Percentiles rank a stretch among this genome's conserved stretches.
Evolutionary conservation across 1,140 invertebrate genomes (phyloP).

Genomic region (Drosophila persimilis): DNA sequence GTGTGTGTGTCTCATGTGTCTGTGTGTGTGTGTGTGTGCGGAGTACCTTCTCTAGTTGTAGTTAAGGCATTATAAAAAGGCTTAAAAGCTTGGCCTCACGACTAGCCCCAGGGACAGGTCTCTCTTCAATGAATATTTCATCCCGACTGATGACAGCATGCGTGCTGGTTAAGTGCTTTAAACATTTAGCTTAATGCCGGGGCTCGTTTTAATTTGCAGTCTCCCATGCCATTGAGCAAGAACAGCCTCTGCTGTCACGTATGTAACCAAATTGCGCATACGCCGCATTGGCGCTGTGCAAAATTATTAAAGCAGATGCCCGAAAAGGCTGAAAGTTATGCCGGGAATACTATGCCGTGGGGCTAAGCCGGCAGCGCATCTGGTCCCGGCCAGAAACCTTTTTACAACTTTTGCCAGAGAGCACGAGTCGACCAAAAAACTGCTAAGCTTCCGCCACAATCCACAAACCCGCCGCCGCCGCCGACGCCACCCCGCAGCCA

Average conservation of each 20-base stretch:
- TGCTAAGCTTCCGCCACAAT: constrained; percentile 48
- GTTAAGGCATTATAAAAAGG: constrained; percentile 69
- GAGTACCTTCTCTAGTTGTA: constrained; percentile 64
- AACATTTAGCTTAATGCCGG: constrained; percentile 70
- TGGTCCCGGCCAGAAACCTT: constrained; percentile 63
- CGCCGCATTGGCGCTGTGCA: constrained; percentile 44
- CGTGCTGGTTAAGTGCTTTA: constrained; percentile 72
- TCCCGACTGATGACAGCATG: constrained; percentile 42
- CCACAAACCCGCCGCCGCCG: constrained; percentile 2
- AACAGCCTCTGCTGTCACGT: constrained; percentile 42
- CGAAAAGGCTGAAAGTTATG: constrained; percentile 26
- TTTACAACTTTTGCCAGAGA: constrained; percentile 72
- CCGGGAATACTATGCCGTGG: constrained; percentile 11
- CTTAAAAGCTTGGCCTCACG: constrained; percentile 61
- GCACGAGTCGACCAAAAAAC: constrained; percentile 22
- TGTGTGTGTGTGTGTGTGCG: constrained; percentile 31
- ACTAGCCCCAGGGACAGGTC: constrained; percentile 15
- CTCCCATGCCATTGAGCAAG: neutral
- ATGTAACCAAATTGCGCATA: constrained; percentile 75
- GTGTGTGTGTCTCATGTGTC: constrained; percentile 5
- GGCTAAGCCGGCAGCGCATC: constrained; percentile 55
- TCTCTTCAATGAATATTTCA: constrained; percentile 65
- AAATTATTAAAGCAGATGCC: constrained; percentile 59
- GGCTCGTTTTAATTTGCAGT: constrained; percentile 64
- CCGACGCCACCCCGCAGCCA: constrained; percentile 16